These are phyloP conservation scores for Anguilla marmorata DNA, from an alignment of 2,797 vertebrate genomes.

Conservation along the genomic window DNA sequence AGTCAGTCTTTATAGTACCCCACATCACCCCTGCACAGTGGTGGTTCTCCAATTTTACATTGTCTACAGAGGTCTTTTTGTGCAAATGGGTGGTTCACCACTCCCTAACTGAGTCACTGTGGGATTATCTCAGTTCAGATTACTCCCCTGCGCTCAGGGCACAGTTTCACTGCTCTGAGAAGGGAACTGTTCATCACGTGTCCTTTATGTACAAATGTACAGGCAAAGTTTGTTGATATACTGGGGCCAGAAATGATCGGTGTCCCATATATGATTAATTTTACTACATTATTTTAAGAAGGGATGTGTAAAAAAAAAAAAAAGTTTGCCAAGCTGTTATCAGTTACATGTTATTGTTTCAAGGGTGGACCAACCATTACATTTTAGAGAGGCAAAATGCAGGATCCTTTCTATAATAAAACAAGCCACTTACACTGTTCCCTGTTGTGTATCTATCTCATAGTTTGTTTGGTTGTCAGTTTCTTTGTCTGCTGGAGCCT, in stretches of 20 bases:
- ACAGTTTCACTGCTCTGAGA: conserved; percentile 22
- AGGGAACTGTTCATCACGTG: conserved; percentile 1
- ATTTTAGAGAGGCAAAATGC: conserved; percentile 31
- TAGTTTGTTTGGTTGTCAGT: not conserved
- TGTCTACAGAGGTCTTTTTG: not conserved
- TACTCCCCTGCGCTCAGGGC: not conserved
- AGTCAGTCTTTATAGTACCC: not conserved
- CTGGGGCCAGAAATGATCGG: not conserved
- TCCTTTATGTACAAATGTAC: conserved; percentile 64
- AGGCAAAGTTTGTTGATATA: conserved; percentile 46
- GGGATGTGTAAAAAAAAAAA: not conserved
- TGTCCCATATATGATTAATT: not conserved
- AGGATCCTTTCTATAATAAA: conserved; percentile 55
- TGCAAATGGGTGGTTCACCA: not conserved
- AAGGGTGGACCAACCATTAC: conserved; percentile 40
- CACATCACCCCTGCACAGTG: not conserved
- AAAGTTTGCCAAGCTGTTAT: not conserved
- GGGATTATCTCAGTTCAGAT: not conserved
- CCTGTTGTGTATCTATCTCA: not conserved
- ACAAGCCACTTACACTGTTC: conserved; percentile 47
- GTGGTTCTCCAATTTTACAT: not conserved
- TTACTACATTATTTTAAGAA: not conserved
- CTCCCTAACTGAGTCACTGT: not conserved
- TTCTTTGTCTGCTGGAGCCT: not conserved
- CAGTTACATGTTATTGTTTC: conserved; percentile 30